Evolutionary conservation across 2,797 vertebrate genomes (phyloP).

Genomic region (Vireo griseus): DNA sequence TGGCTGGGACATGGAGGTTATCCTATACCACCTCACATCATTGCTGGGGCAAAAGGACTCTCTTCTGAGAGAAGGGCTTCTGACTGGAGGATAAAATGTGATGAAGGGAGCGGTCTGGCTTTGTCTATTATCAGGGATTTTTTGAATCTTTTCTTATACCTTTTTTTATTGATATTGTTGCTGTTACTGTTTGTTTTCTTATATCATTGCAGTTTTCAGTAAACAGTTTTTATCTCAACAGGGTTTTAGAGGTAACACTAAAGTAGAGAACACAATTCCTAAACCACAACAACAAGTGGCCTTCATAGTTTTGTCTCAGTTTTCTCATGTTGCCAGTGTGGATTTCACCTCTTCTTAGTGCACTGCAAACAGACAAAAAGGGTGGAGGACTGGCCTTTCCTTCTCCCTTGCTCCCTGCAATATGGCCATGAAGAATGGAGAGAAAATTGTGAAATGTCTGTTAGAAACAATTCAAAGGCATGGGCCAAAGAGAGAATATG

Average conservation of each 20-base stretch:
- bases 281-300: background rate
- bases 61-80: rapidly evolving
- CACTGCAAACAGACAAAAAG: background rate
- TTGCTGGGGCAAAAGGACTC: background rate
- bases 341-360: background rate
- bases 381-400: rapidly evolving
- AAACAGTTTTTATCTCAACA: background rate
- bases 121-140: rapidly evolving
- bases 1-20: background rate
- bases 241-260: background rate
- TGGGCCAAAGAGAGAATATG: background rate
- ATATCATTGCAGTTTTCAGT: background rate
- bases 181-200: background rate
- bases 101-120: background rate
- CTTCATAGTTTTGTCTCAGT: background rate
- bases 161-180: background rate
- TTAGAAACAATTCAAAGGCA: background rate
- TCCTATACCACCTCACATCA: background rate
- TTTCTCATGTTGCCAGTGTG: background rate
- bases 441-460: background rate
- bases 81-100: background rate
- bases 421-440: background rate
- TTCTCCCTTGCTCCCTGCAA: background rate
- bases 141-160: background rate
- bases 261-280: background rate